Base-by-base conservation (phyloP, 2,113 vertebrate genomes). In the Butorides virescens region DNA sequence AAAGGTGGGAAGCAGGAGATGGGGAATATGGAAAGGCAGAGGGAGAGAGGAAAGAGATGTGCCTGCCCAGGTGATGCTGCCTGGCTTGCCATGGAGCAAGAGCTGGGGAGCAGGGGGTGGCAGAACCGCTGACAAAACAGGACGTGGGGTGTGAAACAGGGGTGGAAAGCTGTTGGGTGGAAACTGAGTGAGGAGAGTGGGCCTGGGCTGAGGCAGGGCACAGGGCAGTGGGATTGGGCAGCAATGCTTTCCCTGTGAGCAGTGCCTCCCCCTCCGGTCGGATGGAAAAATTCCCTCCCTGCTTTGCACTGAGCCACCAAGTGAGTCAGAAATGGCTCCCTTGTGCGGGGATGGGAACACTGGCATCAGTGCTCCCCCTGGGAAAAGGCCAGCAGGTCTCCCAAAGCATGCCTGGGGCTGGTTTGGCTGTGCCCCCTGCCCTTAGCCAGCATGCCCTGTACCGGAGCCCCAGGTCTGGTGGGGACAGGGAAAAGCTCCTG, bases 351-450 rank as follows among this genome's bases (percentile, higher is more conserved):
- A 66, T 4, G 7, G 68, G 53, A 27, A 36, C 16, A 3, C 44
- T 53, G 53, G 8, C 20, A 55, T 53, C 39, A 11, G 18, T 61
- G 49, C 9, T 61, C 1, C 25, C 22, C 4, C 11, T 30, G 20
- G 27, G 37, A 32, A 15, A 79, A 73, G 26, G 29, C 49, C 17
- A 46, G 27, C 0, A 0, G 11, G 12, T 86, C 32, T 80, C 20
- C 16, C 13, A 26, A 27, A 67, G 6, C 0, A 0, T 42, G 59
- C 27, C 61, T 25, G 30, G 36, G 47, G 47, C 79, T 91, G 63
- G 29, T 44, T 78, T 0, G 0, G 34, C 42, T 10, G 5, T 26
- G 7, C 9, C 18, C 5, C 12, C 14, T 3, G 34, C 14, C 4
- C 36, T 16, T 39, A 70, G 16, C 34, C 42, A 66, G 25, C 20